Percentiles rank a stretch among this genome's conserved stretches.
These are phyloP conservation scores for Pongo pygmaeus DNA, from an alignment of 2,113 vertebrate species.

Conservation along the genomic window DNA sequence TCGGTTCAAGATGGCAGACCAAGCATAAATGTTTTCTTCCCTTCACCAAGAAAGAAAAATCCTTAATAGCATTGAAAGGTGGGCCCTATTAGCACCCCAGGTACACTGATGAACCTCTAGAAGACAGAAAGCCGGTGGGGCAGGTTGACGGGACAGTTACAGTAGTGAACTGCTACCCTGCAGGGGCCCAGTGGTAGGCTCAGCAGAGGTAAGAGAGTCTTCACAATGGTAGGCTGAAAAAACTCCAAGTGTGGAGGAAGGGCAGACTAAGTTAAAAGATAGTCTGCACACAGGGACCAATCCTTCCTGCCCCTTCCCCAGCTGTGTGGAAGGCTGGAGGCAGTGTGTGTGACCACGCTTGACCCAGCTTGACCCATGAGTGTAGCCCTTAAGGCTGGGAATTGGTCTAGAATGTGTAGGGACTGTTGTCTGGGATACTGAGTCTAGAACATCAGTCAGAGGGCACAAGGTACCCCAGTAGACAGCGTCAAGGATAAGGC, in stretches of 20 bases:
- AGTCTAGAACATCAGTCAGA: background rate
- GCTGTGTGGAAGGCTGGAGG: background rate
- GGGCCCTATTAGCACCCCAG: background rate
- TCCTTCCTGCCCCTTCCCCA: background rate
- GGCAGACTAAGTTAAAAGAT: background rate
- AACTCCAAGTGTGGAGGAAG: background rate
- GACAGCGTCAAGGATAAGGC: background rate
- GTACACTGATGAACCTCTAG: background rate
- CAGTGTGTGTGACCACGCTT: background rate
- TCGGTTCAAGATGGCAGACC: slow-evolving; percentile 17
- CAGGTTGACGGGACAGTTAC: background rate
- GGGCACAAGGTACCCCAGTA: background rate
- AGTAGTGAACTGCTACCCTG: background rate
- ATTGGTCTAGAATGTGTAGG: background rate
- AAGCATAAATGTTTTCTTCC: background rate
- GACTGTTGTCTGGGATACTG: background rate
- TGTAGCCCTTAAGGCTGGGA: background rate
- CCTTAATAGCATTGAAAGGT: background rate
- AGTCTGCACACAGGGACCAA: too few relatives aligned
- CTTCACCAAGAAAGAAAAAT: background rate
- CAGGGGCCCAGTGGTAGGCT: background rate
- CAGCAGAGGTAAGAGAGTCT: background rate
- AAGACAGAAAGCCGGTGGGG: background rate
- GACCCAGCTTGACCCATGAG: background rate
- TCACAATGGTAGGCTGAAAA: background rate